These are phyloP conservation scores for Poeciliopsis occidentalis DNA, from an alignment of 2,113 vertebrate genomes.

Conservation along the genomic window DNA sequence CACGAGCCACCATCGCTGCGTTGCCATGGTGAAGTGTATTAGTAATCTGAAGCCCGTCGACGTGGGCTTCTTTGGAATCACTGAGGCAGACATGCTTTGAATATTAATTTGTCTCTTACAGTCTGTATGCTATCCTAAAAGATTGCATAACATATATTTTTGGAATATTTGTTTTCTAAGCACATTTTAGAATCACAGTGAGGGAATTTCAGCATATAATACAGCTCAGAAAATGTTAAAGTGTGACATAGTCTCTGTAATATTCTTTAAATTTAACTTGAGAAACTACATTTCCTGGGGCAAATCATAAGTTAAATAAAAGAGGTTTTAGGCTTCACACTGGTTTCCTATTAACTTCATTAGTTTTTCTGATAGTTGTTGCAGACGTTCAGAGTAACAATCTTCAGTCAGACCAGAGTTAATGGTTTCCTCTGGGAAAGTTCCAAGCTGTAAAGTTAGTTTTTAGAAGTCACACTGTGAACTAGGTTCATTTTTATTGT, in stretches of 20 bases:
- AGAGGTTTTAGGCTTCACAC: not conserved
- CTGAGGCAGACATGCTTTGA: not conserved
- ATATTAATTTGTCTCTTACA: conserved; percentile 28
- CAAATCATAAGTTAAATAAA: not conserved
- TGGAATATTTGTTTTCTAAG: not conserved
- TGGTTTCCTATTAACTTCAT: conserved; percentile 47
- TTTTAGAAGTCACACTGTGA: not conserved
- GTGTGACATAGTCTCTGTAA: no score
- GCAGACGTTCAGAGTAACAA: not conserved
- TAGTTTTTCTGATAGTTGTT: conserved; percentile 1
- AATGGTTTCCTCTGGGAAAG: conserved; percentile 26
- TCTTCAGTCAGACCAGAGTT: conserved; percentile 26
- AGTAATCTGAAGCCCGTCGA: conserved; percentile 32
- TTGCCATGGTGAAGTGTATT: conserved; percentile 45
- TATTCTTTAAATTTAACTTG: not conserved
- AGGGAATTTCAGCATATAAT: not conserved
- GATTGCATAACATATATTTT: not conserved
- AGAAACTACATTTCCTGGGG: not conserved
- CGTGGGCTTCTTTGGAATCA: conserved; percentile 10
- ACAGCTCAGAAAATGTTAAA: no score
- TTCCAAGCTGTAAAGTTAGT: not conserved
- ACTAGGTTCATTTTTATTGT: not conserved
- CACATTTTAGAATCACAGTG: not conserved
- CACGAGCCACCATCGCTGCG: conserved; percentile 3
- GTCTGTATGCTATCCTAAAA: not conserved